phyloP scores from a whole-genome alignment of 1,140 invertebrate species.

The Drosophila kurseongensis region DNA sequence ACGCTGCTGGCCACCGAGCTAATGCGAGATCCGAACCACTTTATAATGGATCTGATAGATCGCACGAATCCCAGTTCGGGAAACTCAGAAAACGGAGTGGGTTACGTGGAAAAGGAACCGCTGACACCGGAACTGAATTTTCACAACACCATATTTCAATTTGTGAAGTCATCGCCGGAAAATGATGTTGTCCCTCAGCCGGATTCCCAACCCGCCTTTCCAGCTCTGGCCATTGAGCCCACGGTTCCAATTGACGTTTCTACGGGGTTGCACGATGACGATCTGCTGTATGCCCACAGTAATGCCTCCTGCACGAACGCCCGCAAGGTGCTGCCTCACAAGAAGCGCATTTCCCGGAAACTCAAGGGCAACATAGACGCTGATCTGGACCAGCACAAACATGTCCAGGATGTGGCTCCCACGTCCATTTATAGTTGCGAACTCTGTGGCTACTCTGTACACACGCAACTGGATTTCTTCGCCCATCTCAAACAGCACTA shows the following conservation, averaged over 20 bases:
- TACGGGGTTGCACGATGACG: constrained; percentile 43
- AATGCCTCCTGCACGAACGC: constrained; percentile 55
- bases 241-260: constrained; percentile 67
- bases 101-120: constrained; percentile 37
- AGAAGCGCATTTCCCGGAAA: constrained; percentile 86
- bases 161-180: constrained; percentile 50
- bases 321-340: constrained; percentile 85
- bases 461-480: constrained; percentile 90
- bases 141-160: constrained; percentile 71
- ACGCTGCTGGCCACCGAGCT: constrained; percentile 71
- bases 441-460: constrained; percentile 87
- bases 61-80: constrained; percentile 20
- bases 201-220: constrained; percentile 46
- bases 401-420: constrained; percentile 31
- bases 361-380: constrained; percentile 85
- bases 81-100: constrained; percentile 2
- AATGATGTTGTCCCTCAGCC: constrained; percentile 27
- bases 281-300: constrained; percentile 48
- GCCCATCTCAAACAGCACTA: constrained; percentile 91
- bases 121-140: constrained; percentile 68
- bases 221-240: constrained; percentile 60
- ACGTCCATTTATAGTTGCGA: constrained; percentile 87
- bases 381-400: constrained; percentile 55
- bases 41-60: constrained; percentile 74
- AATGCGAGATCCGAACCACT: constrained; percentile 60